Evolutionary conservation across 2,113 vertebrate genomes (phyloP), one percentile per base, ranked within the genome.

Genomic region (Burhinus oedicnemus): DNA sequence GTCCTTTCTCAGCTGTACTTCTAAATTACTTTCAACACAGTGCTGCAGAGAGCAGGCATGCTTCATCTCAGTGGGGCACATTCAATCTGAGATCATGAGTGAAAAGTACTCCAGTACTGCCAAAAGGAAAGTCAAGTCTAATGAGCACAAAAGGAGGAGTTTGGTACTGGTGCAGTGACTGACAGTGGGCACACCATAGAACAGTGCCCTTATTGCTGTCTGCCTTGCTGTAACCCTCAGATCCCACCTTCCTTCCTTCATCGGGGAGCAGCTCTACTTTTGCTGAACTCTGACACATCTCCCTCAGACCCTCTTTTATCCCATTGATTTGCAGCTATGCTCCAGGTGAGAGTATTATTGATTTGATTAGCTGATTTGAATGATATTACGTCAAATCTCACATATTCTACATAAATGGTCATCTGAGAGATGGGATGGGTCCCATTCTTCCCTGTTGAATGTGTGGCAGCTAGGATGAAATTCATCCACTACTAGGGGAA

Each of bases 121-220:
- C 30, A 68, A 87, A 78, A 89, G 9, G 15, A 70, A 84, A 78
- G 16, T 17, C 38, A 55, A 34, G 36, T 27, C 57, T 44, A 64
- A 72, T 3, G 25, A 79, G 23, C 51, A 79, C 20, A 86, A 68
- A 55, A 68, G 38, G 25, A 83, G 30, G 4, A 55, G 15, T 6
- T 55, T 68, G 40, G 22, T n/a, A 10, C 7, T 3, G 8, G 9
- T 55, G 42, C 62, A 38, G 42, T 30, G 34, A 51, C 44, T 11
- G 6, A 32, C 10, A 5, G 11, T 9, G 8, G 29, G 10, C 4
- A 16, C 8, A 16, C 21, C n/a, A 25, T 6, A 4, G 21, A 32
- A 54, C 18, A 62, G 51, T 2, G 8, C 2, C 0, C 1, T 45
- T 55, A 34, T 1, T 69, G 19, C 38, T 42, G 4, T 38, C 40